Percentiles rank a stretch among this genome's conserved stretches.
These are phyloP conservation scores for Caenorhabditis sp. DNA, from an alignment of 2,888 invertebrate genomes.

Conservation along the genomic window DNA sequence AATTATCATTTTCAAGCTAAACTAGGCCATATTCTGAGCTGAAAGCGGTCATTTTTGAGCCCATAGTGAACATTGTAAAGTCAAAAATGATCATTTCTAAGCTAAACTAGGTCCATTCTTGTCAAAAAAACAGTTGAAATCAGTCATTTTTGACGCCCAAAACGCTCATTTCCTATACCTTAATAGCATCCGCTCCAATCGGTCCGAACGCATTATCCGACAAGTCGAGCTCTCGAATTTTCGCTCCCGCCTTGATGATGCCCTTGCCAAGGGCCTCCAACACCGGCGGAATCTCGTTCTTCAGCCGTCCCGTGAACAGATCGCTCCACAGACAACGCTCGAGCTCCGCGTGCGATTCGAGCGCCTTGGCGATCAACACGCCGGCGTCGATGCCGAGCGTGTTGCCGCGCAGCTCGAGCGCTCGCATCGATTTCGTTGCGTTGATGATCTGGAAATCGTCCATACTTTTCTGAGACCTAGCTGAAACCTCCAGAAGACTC, in stretches of 20 bases:
- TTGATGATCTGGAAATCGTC: slow-evolving; percentile 36
- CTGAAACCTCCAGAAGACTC: not conserved
- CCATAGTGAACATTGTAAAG: too few species aligned
- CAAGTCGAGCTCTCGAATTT: slow-evolving; percentile 91
- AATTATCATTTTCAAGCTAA: too few species aligned
- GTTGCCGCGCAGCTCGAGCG: slow-evolving; percentile 76
- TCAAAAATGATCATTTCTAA: too few species aligned
- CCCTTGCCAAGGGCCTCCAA: slow-evolving; percentile 89
- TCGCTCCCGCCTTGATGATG: slow-evolving; percentile 90
- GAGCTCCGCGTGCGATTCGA: slow-evolving; percentile 61
- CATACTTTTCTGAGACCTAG: not conserved
- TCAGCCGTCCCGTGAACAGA: slow-evolving; percentile 95
- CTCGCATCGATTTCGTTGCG: slow-evolving; percentile 45
- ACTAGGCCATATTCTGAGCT: too few species aligned
- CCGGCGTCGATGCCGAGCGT: slow-evolving; percentile 78
- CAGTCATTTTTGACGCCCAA: too few species aligned
- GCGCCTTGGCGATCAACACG: slow-evolving; percentile 67
- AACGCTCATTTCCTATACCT: slow-evolving; percentile 79
- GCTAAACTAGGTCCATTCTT: too few species aligned
- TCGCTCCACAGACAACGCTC: slow-evolving; percentile 92
- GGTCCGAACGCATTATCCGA: slow-evolving; percentile 99
- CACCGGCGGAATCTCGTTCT: slow-evolving; percentile 95
- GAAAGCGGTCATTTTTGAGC: too few species aligned
- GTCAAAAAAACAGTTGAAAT: too few species aligned
- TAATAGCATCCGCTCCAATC: slow-evolving; percentile 92